Evolutionary conservation across 2,888 invertebrate species (phyloP).

Genomic region (Zelleria hepariella): DNA sequence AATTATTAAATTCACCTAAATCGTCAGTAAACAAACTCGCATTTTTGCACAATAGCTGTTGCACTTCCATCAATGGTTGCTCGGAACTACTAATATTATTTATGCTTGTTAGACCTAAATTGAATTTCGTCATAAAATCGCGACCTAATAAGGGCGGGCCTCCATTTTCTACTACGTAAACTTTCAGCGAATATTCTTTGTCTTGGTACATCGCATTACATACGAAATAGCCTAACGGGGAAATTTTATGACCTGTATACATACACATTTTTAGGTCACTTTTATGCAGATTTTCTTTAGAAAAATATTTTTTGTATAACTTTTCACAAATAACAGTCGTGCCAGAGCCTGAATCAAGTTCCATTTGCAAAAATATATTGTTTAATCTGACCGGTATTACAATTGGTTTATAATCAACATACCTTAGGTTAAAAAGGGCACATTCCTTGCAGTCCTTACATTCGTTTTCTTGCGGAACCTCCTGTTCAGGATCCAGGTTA

Average conservation of each 20-base stretch:
- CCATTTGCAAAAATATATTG: conserved; percentile 4
- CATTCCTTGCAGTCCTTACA: conserved; percentile 17
- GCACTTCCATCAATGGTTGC: too few species aligned
- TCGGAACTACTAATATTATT: too few species aligned
- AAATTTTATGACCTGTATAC: conserved; percentile 12
- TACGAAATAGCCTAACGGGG: conserved; percentile 8
- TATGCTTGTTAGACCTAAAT: not conserved
- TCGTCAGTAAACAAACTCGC: conserved; percentile 4
- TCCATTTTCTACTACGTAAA: conserved; percentile 8
- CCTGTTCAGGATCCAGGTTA: not conserved
- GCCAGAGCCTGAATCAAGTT: conserved; percentile 7
- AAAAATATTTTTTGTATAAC: not conserved
- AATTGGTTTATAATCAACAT: not conserved
- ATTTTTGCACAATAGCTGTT: not conserved
- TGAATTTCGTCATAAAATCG: conserved; percentile 11
- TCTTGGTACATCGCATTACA: not conserved
- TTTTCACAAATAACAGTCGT: conserved; percentile 3
- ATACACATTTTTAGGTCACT: conserved; percentile 6
- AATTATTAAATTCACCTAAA: conserved; percentile 12
- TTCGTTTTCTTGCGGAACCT: conserved; percentile 4
- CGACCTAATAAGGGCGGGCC: conserved; percentile 9
- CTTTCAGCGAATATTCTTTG: not conserved
- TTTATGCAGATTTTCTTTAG: not conserved
- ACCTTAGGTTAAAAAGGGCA: conserved; percentile 9
- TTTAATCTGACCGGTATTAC: not conserved